Evolutionary conservation across 2,888 invertebrate species (phyloP).

Genomic region (Melolontha melolontha): DNA sequence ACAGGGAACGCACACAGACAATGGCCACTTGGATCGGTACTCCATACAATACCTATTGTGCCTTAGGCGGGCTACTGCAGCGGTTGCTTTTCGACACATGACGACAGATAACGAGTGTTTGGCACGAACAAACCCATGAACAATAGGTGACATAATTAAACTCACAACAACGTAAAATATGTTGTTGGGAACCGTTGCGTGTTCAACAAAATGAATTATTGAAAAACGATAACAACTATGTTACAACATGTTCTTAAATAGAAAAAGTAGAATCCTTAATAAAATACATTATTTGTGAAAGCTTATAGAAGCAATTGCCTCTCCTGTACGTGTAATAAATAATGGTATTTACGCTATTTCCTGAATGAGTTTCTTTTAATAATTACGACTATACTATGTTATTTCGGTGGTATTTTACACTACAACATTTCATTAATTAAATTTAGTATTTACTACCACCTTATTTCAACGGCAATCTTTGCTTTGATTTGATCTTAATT

Average conservation of each 20-base stretch:
- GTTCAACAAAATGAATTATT: background rate
- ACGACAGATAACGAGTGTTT: slow-evolving; percentile 54
- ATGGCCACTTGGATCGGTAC: slow-evolving; percentile 49
- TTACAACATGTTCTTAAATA: background rate
- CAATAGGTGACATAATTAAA: slow-evolving; percentile 50
- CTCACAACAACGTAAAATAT: slow-evolving; percentile 43
- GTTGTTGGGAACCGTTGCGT: slow-evolving; percentile 24
- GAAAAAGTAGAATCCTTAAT: background rate
- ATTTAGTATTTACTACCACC: no score
- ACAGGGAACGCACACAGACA: slow-evolving; percentile 48
- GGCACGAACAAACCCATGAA: slow-evolving; percentile 41
- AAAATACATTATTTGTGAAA: background rate
- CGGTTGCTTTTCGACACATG: slow-evolving; percentile 53
- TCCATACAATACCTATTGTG: slow-evolving; percentile 53
- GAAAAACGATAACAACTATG: background rate
- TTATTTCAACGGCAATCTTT: no score
- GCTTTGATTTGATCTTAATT: no score
- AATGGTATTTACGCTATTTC: no score
- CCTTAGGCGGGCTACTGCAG: slow-evolving; percentile 48
- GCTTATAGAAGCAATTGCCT: no score
- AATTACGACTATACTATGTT: no score
- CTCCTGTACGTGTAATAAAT: no score
- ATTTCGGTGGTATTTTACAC: no score
- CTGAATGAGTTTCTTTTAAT: no score
- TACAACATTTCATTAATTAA: no score